These are phyloP conservation scores for Sitophilus oryzae DNA, from an alignment of 1,140 invertebrate genomes.

Conservation along the genomic window DNA sequence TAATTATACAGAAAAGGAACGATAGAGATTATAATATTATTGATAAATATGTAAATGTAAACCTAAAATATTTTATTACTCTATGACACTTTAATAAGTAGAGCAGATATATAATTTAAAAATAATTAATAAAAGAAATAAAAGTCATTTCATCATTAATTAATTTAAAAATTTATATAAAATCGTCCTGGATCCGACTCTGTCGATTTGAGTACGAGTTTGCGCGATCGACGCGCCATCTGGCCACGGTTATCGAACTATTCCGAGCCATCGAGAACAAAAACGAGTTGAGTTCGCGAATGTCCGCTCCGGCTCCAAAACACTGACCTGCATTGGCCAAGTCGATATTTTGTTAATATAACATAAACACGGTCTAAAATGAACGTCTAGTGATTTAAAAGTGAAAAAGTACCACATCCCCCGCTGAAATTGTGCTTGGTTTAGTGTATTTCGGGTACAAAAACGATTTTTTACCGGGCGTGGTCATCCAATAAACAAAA, in stretches of 20 bases:
- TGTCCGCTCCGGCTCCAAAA: constrained; percentile 6
- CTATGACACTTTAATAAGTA: no score
- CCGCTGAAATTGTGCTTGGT: neutral
- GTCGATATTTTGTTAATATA: constrained; percentile 18
- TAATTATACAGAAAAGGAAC: no score
- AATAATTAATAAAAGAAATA: neutral
- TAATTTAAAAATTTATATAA: no score
- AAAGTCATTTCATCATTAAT: no score
- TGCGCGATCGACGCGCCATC: constrained; percentile 10
- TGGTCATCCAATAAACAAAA: constrained; percentile 21
- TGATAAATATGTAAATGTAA: no score
- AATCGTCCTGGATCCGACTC: constrained; percentile 7
- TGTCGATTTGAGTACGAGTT: neutral
- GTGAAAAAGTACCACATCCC: no score
- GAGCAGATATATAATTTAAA: no score
- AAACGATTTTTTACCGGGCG: constrained; percentile 17
- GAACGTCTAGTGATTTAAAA: constrained; percentile 1
- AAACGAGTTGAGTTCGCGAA: constrained; percentile 15
- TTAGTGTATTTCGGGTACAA: neutral
- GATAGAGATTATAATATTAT: no score
- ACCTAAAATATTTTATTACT: no score
- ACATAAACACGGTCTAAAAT: constrained; percentile 16
- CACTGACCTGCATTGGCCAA: constrained; percentile 18
- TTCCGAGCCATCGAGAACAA: constrained; percentile 11
- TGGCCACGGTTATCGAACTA: constrained; percentile 17